A percentile compares a stretch with the other conserved stretches of the same genome.
phyloP scores from a whole-genome alignment of 2,888 invertebrate genomes.

The Pteria penguin region DNA sequence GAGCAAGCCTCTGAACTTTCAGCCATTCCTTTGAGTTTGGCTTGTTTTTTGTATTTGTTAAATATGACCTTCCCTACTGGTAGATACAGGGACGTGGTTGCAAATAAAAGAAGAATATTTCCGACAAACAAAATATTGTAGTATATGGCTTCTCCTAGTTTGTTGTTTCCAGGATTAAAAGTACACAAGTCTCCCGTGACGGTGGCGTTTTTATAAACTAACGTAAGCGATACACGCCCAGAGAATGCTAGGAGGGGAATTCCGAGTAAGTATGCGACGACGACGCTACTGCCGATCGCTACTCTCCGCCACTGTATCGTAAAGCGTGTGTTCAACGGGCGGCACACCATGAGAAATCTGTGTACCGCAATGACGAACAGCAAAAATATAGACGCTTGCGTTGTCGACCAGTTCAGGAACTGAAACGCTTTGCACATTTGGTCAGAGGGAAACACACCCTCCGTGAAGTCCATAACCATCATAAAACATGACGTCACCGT shows the following conservation, averaged over 20 bases:
- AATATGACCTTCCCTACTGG: background rate
- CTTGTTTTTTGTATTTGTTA: background rate
- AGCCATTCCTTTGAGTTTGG: background rate
- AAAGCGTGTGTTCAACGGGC: background rate
- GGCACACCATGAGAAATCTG: background rate
- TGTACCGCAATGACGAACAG: background rate
- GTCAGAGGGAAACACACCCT: background rate
- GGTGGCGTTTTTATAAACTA: background rate
- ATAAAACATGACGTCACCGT: background rate
- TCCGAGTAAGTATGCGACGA: background rate
- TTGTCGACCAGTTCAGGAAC: background rate
- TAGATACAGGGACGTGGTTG: background rate
- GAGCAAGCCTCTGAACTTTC: background rate
- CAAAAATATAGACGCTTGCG: background rate
- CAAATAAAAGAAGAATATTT: background rate
- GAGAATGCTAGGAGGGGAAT: background rate
- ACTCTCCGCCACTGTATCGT: background rate
- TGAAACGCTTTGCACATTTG: background rate
- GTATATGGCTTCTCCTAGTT: background rate
- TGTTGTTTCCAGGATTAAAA: background rate
- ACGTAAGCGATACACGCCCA: background rate
- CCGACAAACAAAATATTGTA: background rate
- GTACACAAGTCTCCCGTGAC: background rate
- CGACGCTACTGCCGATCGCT: background rate
- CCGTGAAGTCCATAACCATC: background rate